phyloP scores from a whole-genome alignment of 2,888 invertebrate species.

The Drosophila infuscata region DNA sequence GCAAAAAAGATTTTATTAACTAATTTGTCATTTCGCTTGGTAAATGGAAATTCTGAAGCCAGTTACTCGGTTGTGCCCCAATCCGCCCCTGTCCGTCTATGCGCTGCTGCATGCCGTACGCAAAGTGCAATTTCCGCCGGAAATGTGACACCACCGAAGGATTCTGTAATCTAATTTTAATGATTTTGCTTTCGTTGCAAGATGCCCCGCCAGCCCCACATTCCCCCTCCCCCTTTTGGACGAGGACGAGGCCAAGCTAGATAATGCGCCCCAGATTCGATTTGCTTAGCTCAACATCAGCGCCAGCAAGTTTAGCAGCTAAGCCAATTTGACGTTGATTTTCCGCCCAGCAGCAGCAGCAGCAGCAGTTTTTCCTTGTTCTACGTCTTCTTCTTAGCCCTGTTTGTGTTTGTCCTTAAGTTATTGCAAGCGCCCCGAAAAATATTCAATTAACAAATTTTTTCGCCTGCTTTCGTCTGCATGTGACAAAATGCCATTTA shows the following conservation, averaged over 20 bases:
- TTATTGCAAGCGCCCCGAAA: slow-evolving; percentile 57
- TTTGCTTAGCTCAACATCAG: slow-evolving; percentile 52
- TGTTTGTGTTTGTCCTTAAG: slow-evolving; percentile 48
- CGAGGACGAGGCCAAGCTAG: slow-evolving; percentile 53
- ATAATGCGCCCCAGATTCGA: slow-evolving; percentile 67
- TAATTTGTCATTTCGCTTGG: slow-evolving; percentile 74
- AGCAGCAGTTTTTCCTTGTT: background rate
- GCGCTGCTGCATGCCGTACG: slow-evolving; percentile 39
- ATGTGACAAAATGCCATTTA: slow-evolving; percentile 75
- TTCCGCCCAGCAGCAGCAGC: slow-evolving; percentile 24
- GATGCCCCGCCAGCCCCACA: slow-evolving; percentile 16
- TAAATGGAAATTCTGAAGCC: slow-evolving; percentile 40
- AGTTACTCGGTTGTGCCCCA: background rate
- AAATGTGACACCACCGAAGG: slow-evolving; percentile 77
- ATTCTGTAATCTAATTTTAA: slow-evolving; percentile 81
- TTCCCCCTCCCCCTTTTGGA: background rate
- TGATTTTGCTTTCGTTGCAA: slow-evolving; percentile 72
- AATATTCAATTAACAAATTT: slow-evolving; percentile 77
- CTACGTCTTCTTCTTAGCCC: slow-evolving; percentile 11
- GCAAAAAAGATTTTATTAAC: slow-evolving; percentile 77
- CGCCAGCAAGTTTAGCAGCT: slow-evolving; percentile 56
- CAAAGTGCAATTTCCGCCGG: slow-evolving; percentile 80
- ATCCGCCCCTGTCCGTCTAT: too few species aligned
- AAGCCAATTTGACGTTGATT: slow-evolving; percentile 72
- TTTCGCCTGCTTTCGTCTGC: slow-evolving; percentile 44